A percentile compares a stretch with the other conserved stretches of the same genome.
phyloP scores from a whole-genome alignment of 2,797 vertebrate genomes.

The Enteromius argenteus region DNA sequence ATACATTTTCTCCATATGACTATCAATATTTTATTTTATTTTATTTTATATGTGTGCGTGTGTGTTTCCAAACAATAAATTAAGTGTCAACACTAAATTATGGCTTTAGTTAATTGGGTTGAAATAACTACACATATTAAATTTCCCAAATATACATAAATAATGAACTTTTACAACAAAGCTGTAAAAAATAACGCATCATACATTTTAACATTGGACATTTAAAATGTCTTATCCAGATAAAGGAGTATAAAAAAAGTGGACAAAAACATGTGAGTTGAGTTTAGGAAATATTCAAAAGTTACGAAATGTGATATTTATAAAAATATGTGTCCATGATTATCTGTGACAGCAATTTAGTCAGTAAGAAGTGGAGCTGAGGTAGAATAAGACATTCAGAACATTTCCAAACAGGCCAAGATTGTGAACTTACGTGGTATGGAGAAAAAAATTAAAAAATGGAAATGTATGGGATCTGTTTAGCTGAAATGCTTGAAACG shows the following conservation, averaged over 20 bases:
- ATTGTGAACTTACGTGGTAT: background rate
- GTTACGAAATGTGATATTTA: background rate
- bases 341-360: background rate
- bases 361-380: background rate
- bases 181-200: background rate
- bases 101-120: background rate
- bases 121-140: background rate
- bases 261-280: background rate
- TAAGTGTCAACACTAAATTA: background rate
- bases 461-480: background rate
- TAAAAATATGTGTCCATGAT: background rate
- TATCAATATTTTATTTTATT: background rate
- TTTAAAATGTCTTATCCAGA: background rate
- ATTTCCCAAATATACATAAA: background rate
- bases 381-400: constrained; percentile 23
- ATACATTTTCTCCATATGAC: background rate
- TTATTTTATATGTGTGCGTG: background rate
- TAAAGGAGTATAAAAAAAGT: background rate
- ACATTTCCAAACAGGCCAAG: background rate
- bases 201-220: background rate
- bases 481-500: constrained; percentile 3
- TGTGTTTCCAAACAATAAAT: background rate
- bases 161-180: constrained; percentile 4
- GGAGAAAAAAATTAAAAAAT: background rate
- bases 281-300: background rate